Evolutionary conservation across 1,140 invertebrate species (phyloP).

Genomic region (Melipona quadrifasciata): DNA sequence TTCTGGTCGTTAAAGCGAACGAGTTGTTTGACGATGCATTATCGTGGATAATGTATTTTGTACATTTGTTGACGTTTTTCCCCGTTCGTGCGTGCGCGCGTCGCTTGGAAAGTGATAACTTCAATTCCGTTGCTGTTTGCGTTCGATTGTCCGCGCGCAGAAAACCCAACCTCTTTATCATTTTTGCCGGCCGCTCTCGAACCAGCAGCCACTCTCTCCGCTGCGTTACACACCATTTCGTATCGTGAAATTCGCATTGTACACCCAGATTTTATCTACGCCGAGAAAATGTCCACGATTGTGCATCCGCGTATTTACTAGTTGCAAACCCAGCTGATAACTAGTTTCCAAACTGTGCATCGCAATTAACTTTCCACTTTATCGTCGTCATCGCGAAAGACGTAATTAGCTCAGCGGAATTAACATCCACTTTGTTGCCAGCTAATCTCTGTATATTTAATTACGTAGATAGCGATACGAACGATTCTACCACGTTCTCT

Average conservation of each 20-base stretch:
- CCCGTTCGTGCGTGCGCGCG: too few relatives aligned
- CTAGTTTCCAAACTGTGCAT: not conserved
- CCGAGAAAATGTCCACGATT: too few relatives aligned
- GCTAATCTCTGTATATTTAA: not conserved
- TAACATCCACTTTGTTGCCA: not conserved
- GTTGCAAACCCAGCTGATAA: not conserved
- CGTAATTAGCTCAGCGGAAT: not conserved
- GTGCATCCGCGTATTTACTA: not conserved
- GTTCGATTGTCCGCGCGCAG: not conserved
- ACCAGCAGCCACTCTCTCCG: too few relatives aligned
- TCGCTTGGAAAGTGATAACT: not conserved
- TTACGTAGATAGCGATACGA: not conserved
- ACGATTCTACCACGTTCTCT: not conserved
- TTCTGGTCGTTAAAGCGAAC: constrained; percentile 12
- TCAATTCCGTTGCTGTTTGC: not conserved
- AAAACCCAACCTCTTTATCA: too few relatives aligned
- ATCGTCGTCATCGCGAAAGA: not conserved
- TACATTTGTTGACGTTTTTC: not conserved
- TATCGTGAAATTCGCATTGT: too few relatives aligned
- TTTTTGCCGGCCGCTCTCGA: too few relatives aligned
- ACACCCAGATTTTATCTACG: too few relatives aligned
- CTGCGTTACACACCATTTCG: too few relatives aligned
- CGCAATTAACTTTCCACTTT: not conserved
- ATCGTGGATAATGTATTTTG: constrained; percentile 8
- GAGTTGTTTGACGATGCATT: constrained; percentile 18